Evolutionary conservation across 1,140 invertebrate genomes (phyloP), one percentile per base, ranked within the genome.

Genomic region (Brachionus rotundiformis): DNA sequence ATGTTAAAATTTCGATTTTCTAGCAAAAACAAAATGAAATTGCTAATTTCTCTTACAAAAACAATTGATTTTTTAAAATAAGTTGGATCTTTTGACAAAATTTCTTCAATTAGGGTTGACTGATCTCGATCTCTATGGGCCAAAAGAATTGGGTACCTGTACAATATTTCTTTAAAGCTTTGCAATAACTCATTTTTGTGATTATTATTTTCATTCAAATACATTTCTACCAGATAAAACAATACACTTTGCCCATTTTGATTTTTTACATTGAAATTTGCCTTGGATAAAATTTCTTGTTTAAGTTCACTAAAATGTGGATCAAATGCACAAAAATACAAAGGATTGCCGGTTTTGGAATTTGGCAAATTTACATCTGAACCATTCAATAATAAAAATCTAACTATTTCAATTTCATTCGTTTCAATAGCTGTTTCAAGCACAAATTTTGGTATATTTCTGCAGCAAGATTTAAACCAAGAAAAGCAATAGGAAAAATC

Each of bases 381-480:
- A 63, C 79, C 54, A 27, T 23, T 41, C 5, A 59, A 19, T 10
- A 41, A n/a, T 10, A 81, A 31, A 23, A 44, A 19, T 54, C 23
- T 59, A 4, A 79, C 33, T 10, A 79, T n/a, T 19, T 54, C 47
- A 8, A 59, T 27, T 36, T 63, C 13, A 10, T 63, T 65, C n/a
- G 79, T 81, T 39, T 81, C 79, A 23, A 81, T 27, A 16, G 31
- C 31, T 4, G 65, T 41, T 68, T 81, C 79, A 41, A 81, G 33
- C 10, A 68, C 7, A 54, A 63, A 81, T 63, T 68, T 81, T 47
- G 79, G 54, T 31, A 41, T 49, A 11, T 47, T 68, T 36, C 59
- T 59, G 41, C 36, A 63, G 25, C 11, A 65, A 11, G 59, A 11
- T 65, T 63, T 63, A 33, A 27, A 63, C 79, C 79, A 81, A 23